Evolutionary conservation across 2,888 invertebrate genomes (phyloP).

Genomic region (Tupiocoris notatus): DNA sequence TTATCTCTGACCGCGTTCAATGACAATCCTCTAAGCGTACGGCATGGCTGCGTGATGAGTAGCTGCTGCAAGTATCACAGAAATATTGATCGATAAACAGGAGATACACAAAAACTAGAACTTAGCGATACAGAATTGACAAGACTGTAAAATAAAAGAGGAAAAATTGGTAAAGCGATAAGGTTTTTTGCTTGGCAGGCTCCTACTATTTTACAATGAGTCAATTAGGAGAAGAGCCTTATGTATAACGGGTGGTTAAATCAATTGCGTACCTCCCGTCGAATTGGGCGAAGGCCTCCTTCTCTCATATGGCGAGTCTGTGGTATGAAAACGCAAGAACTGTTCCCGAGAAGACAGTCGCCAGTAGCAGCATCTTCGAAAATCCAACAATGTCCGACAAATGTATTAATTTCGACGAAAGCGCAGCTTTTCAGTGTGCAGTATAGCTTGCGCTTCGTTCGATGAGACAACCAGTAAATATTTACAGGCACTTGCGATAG

Average conservation of each 20-base stretch:
- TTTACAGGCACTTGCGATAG: slow-evolving; percentile 37
- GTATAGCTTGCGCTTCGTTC: slow-evolving; percentile 43
- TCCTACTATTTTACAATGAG: too few relatives aligned
- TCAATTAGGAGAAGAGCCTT: too few relatives aligned
- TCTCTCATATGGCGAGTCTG: not conserved
- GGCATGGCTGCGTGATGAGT: slow-evolving; percentile 2
- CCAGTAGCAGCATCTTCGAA: slow-evolving; percentile 46
- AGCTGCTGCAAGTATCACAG: slow-evolving; percentile 25
- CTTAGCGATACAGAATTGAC: too few relatives aligned
- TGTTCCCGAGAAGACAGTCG: slow-evolving; percentile 43
- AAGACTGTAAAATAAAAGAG: too few relatives aligned
- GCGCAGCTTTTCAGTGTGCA: slow-evolving; percentile 41
- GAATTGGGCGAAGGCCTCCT: not conserved
- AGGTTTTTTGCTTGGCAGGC: too few relatives aligned
- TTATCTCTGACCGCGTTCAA: slow-evolving; percentile 6
- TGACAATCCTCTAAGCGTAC: slow-evolving; percentile 14
- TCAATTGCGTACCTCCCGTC: not conserved
- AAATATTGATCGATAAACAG: too few relatives aligned
- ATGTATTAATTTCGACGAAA: slow-evolving; percentile 48
- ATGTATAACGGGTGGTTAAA: too few relatives aligned
- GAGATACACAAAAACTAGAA: too few relatives aligned
- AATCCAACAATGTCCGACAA: slow-evolving; percentile 48
- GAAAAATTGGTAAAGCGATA: too few relatives aligned
- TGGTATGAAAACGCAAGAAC: slow-evolving; percentile 41
- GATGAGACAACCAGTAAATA: slow-evolving; percentile 47